phyloP scores from a whole-genome alignment of 2,888 invertebrate genomes.

The Chymomyza caudatula region DNA sequence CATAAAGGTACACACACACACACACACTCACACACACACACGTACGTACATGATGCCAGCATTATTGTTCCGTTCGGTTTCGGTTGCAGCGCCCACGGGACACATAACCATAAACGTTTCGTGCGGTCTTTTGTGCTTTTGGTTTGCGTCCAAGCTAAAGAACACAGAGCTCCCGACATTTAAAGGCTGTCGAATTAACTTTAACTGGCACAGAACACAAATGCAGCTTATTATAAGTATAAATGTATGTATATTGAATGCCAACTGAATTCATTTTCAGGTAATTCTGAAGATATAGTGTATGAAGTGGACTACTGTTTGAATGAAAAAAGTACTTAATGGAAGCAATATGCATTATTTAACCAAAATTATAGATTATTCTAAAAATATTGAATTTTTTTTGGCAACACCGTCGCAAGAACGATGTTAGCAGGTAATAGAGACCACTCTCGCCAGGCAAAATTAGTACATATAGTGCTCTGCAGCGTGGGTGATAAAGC shows the following conservation, averaged over 20 bases:
- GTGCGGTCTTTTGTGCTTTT: conserved; percentile 25
- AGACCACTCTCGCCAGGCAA: too few species aligned
- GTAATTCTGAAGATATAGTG: too few species aligned
- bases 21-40: conserved; percentile 18
- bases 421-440: too few species aligned
- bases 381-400: too few species aligned
- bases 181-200: conserved; percentile 47
- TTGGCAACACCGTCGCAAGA: too few species aligned
- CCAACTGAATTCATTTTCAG: neutral
- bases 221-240: neutral
- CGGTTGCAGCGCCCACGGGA: conserved; percentile 55
- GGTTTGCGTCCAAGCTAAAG: conserved; percentile 8
- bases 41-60: neutral
- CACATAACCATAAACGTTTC: conserved; percentile 64
- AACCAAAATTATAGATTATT: too few species aligned
- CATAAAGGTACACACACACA: conserved; percentile 15
- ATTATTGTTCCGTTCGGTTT: neutral
- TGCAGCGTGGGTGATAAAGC: too few species aligned
- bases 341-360: too few species aligned
- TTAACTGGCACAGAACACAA: conserved; percentile 37
- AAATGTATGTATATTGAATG: neutral
- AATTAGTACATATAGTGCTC: too few species aligned
- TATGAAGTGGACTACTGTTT: too few species aligned
- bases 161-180: conserved; percentile 49
- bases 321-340: too few species aligned